These are phyloP conservation scores for Apotomis turbidana DNA, from an alignment of 2,888 invertebrate species.

Conservation along the genomic window DNA sequence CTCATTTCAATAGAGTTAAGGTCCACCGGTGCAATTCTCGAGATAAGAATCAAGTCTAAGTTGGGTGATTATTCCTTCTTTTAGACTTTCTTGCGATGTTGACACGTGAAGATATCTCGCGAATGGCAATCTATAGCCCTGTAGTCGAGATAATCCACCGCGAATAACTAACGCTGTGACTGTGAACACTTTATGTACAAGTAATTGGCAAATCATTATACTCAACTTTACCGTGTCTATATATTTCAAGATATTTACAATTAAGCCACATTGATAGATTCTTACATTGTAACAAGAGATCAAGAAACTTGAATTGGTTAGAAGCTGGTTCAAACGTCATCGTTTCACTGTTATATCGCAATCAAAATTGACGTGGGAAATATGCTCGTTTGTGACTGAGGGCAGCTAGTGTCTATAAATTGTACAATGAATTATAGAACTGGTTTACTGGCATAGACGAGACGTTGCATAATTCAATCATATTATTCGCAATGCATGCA, in stretches of 20 bases:
- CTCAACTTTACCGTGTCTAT: slow-evolving; percentile 5
- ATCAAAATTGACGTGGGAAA: slow-evolving; percentile 82
- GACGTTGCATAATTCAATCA: slow-evolving; percentile 77
- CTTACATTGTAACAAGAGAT: slow-evolving; percentile 51
- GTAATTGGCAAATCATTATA: not conserved
- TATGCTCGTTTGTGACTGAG: slow-evolving; percentile 78
- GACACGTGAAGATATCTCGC: not conserved
- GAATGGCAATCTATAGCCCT: not conserved
- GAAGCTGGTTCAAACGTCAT: slow-evolving; percentile 73
- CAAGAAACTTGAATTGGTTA: slow-evolving; percentile 31
- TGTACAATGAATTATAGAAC: slow-evolving; percentile 76
- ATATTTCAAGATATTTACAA: slow-evolving; percentile 19
- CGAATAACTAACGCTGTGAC: not conserved
- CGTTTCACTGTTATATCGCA: slow-evolving; percentile 78
- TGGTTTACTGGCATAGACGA: slow-evolving; percentile 59
- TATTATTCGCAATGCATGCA: slow-evolving; percentile 51
- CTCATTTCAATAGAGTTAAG: not conserved
- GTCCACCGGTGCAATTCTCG: not conserved
- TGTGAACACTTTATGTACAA: not conserved
- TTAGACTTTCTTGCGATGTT: not conserved
- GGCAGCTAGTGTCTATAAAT: slow-evolving; percentile 72
- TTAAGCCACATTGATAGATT: slow-evolving; percentile 6
- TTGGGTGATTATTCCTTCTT: not conserved
- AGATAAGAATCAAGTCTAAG: not conserved
- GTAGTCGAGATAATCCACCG: no score